These are phyloP conservation scores for Natrix natrix DNA, from an alignment of 2,797 vertebrate species.

Conservation along the genomic window DNA sequence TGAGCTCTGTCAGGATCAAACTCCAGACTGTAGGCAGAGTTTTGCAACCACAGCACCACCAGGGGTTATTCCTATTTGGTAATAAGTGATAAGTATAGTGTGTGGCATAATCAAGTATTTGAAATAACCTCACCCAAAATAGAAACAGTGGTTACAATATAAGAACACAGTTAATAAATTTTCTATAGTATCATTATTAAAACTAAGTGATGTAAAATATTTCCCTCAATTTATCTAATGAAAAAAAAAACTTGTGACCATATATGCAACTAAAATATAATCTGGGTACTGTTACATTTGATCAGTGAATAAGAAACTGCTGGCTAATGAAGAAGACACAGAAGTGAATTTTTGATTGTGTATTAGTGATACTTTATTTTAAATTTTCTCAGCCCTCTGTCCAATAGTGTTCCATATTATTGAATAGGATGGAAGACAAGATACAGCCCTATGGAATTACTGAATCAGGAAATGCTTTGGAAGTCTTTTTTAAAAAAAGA, in stretches of 20 bases:
- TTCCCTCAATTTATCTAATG: background rate
- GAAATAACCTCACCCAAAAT: background rate
- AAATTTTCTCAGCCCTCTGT: conserved; percentile 8
- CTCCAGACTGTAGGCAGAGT: too few species aligned
- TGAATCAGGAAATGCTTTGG: background rate
- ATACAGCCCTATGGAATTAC: conserved; percentile 3
- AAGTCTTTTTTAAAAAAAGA: background rate
- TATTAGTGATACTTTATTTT: conserved; percentile 3
- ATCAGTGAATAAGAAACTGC: background rate
- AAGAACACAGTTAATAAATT: background rate
- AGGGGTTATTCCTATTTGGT: background rate
- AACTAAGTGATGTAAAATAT: background rate
- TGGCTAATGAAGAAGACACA: background rate
- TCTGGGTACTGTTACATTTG: background rate
- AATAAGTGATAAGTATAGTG: background rate
- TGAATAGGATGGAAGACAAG: conserved; percentile 4
- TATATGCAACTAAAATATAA: background rate
- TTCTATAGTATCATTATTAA: background rate
- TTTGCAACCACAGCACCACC: background rate
- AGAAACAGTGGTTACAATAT: background rate
- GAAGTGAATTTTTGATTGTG: background rate
- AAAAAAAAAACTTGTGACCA: background rate
- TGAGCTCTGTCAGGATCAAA: background rate
- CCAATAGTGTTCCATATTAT: background rate
- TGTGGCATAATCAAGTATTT: background rate